A percentile compares a stretch with the other conserved stretches of the same genome.
Conservation (phyloP, 2,888 invertebrate genomes). For the Xylophagus ater region DNA sequence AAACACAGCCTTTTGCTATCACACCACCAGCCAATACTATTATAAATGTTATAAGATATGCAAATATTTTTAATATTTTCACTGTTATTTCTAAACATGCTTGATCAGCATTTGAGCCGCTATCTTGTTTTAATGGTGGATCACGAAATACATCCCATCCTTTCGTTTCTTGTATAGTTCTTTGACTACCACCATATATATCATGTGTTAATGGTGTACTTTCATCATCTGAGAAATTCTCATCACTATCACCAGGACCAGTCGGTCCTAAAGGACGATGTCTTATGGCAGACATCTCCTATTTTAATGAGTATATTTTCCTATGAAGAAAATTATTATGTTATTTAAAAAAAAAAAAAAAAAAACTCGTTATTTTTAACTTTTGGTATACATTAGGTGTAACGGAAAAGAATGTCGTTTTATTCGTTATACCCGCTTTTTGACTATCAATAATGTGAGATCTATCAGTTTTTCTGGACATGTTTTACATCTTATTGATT, state of each 20-base stretch:
- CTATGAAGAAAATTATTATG: too few relatives aligned
- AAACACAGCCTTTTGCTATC: slow-evolving; percentile 74
- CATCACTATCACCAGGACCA: slow-evolving; percentile 51
- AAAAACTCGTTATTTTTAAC: too few relatives aligned
- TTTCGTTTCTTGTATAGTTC: slow-evolving; percentile 78
- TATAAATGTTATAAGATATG: slow-evolving; percentile 74
- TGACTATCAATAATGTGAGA: too few relatives aligned
- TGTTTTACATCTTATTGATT: too few relatives aligned
- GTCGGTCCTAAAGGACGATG: slow-evolving; percentile 48
- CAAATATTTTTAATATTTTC: slow-evolving; percentile 70
- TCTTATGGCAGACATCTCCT: slow-evolving; percentile 48
- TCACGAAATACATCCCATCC: slow-evolving; percentile 96
- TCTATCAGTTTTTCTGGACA: too few relatives aligned
- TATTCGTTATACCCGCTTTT: too few relatives aligned
- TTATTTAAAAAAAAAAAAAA: too few relatives aligned
- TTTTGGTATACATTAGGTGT: too few relatives aligned
- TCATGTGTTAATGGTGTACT: slow-evolving; percentile 77
- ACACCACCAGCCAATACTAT: slow-evolving; percentile 78
- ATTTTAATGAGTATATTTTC: too few relatives aligned
- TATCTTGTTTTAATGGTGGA: slow-evolving; percentile 79
- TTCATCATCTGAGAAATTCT: slow-evolving; percentile 77
- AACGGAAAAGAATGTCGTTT: too few relatives aligned
- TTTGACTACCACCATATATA: slow-evolving; percentile 79
- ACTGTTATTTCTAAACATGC: slow-evolving; percentile 76
- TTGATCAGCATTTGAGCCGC: slow-evolving; percentile 80